phyloP scores from a whole-genome alignment of 2,888 invertebrate species.

The Xestia rhomboidea region DNA sequence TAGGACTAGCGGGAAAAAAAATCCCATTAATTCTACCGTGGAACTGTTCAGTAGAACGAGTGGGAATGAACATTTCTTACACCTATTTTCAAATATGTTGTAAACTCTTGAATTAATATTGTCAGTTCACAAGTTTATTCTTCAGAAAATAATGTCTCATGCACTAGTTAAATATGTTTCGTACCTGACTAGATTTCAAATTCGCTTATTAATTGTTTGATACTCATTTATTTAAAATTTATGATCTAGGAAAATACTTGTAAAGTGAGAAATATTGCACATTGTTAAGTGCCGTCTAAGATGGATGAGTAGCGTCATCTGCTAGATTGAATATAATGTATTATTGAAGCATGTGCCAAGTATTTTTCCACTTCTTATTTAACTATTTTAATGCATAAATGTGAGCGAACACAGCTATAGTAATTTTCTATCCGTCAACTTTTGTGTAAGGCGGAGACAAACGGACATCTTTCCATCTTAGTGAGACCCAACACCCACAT shows the following conservation, averaged over 20 bases:
- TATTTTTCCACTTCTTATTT: background rate
- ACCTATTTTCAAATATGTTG: background rate
- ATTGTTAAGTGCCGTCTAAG: slow-evolving; percentile 5
- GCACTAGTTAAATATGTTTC: background rate
- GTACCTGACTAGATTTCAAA: slow-evolving; percentile 29
- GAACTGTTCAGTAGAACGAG: too few relatives aligned
- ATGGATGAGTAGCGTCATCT: slow-evolving; percentile 11
- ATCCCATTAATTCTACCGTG: too few relatives aligned
- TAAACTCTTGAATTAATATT: background rate
- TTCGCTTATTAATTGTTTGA: background rate
- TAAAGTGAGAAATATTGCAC: slow-evolving; percentile 36
- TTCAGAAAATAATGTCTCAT: background rate
- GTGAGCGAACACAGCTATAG: too few relatives aligned
- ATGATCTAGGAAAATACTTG: slow-evolving; percentile 37
- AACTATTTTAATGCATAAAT: background rate
- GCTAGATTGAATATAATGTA: slow-evolving; percentile 8
- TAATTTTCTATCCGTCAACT: background rate
- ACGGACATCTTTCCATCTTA: background rate
- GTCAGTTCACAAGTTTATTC: background rate
- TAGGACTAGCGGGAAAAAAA: too few relatives aligned
- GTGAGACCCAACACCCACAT: background rate
- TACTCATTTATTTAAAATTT: slow-evolving; percentile 30
- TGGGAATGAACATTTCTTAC: too few relatives aligned
- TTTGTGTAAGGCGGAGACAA: background rate
- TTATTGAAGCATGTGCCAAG: background rate